Evolutionary conservation across 2,888 invertebrate species (phyloP).

Genomic region (Galerucella nymphaeae): DNA sequence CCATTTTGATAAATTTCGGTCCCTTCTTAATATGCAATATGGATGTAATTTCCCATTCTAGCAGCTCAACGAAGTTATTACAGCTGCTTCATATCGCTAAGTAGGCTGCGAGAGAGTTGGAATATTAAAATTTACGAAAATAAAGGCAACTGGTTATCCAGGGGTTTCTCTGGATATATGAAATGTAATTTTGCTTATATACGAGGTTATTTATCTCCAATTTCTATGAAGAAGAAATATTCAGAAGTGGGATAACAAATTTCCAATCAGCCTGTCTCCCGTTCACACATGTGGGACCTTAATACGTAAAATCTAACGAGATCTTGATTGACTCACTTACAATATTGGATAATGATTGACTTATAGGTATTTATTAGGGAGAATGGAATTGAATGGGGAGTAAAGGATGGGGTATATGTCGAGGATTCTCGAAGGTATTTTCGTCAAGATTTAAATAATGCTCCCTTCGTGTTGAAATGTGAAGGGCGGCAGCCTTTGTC

Average conservation of each 20-base stretch:
- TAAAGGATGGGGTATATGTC: conserved; percentile 41
- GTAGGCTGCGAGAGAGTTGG: conserved; percentile 26
- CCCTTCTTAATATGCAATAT: conserved; percentile 57
- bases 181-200: conserved; percentile 6
- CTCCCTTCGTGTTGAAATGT: conserved; percentile 46
- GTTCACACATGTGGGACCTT: conserved; percentile 33
- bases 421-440: conserved; percentile 54
- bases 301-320: conserved; percentile 40
- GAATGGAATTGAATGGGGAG: conserved; percentile 34
- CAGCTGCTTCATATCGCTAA: conserved; percentile 45
- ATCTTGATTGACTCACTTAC: conserved; percentile 49
- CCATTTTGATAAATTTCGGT: conserved; percentile 57
- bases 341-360: conserved; percentile 50
- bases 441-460: conserved; percentile 56
- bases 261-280: conserved; percentile 25
- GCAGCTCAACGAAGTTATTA: conserved; percentile 58
- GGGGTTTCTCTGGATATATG: conserved; percentile 4
- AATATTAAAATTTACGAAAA: conserved; percentile 35
- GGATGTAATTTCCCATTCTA: conserved; percentile 56
- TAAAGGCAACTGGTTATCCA: conserved; percentile 17
- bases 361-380: conserved; percentile 50
- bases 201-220: neutral
- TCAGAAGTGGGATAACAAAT: neutral
- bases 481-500: conserved; percentile 41
- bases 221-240: neutral